These are phyloP conservation scores for Parochlus steinenii DNA, from an alignment of 2,888 invertebrate species.

Conservation along the genomic window DNA sequence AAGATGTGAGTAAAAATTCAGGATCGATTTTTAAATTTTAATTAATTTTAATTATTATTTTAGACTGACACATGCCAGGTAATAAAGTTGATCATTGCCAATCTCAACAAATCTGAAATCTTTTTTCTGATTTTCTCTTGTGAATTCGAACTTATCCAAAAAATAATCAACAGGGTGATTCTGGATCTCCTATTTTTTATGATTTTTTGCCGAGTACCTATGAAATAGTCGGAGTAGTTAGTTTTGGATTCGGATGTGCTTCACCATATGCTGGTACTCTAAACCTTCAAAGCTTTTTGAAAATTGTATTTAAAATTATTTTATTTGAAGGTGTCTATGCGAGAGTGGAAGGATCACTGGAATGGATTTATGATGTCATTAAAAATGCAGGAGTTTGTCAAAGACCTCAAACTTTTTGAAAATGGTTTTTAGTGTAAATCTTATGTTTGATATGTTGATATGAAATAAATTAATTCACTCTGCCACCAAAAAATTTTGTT, in stretches of 20 bases:
- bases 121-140: no score
- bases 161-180: no score
- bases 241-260: constrained; percentile 14
- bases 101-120: constrained; percentile 1
- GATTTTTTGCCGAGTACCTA: background rate
- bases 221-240: constrained; percentile 11
- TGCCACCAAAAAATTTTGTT: no score
- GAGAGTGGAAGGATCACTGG: constrained; percentile 1
- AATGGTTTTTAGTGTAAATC: no score
- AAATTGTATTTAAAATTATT: no score
- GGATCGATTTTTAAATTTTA: no score
- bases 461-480: no score
- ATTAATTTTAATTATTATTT: no score
- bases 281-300: no score
- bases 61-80: constrained; percentile 1
- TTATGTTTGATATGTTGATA: no score
- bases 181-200: no score
- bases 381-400: constrained; percentile 3
- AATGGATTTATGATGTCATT: constrained; percentile 11
- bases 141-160: no score
- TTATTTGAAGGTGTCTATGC: constrained; percentile 14
- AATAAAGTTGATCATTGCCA: background rate
- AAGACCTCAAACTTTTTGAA: background rate
- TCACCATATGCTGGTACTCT: constrained; percentile 2
- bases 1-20: background rate